Conservation (phyloP, 2,113 vertebrate genomes). For the Alethe diademata region DNA sequence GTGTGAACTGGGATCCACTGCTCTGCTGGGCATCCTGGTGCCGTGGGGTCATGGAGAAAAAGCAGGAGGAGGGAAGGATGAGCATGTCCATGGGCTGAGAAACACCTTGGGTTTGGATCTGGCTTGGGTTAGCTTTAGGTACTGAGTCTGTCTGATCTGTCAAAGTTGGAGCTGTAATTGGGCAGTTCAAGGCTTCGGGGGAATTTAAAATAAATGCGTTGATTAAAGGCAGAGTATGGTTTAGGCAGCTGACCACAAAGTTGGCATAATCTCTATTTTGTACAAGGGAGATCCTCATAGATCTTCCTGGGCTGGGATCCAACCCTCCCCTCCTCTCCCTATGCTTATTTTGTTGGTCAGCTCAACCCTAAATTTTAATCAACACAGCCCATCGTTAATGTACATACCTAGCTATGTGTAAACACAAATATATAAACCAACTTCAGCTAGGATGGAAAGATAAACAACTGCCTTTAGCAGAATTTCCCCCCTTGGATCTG, state of each 20-base stretch:
- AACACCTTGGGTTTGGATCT: not conserved
- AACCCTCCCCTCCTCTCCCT: not conserved
- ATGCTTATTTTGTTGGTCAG: not conserved
- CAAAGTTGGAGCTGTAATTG: not conserved
- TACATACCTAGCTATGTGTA: not conserved
- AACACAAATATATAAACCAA: not conserved
- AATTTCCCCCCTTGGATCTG: not conserved
- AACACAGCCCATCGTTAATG: not conserved
- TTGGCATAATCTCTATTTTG: not conserved
- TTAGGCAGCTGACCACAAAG: not conserved
- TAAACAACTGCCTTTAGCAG: not conserved
- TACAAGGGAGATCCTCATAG: not conserved
- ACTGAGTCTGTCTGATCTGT: not conserved
- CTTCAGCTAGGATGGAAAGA: not conserved
- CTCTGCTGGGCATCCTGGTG: not conserved
- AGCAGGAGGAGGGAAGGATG: not conserved
- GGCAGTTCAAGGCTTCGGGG: not conserved
- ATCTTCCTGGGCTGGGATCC: not conserved
- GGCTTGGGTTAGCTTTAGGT: not conserved
- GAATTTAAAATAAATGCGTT: not conserved
- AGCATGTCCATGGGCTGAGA: fast-evolving
- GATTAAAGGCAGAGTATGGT: not conserved
- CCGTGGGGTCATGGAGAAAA: not conserved
- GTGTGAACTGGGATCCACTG: not conserved
- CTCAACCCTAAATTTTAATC: not conserved